Evolutionary conservation across 2,113 vertebrate genomes (phyloP), one percentile per base, ranked within the genome.

Genomic region (Corydoras maculifer): DNA sequence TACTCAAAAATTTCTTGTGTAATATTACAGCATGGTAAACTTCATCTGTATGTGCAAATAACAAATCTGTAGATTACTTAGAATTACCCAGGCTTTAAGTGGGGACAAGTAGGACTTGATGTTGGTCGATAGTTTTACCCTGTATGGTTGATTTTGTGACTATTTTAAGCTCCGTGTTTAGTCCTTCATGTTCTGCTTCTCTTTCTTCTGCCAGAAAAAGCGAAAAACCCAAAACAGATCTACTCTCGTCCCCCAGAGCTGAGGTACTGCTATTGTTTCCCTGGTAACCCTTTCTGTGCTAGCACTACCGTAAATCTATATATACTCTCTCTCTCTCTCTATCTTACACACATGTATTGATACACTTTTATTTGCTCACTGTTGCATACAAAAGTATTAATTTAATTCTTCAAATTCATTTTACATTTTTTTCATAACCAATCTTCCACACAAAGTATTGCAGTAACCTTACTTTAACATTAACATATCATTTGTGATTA

Each of bases 201-300:
- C 8, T 69, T 69, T n/a, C 58, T 50, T 62, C 75, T 74, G 62
- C 25, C 74, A 91, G 90, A 77, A 91, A 90, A 78, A 82, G 74
- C 3, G 72, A 82, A 48, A 87, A 89, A 81, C 77, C 85, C 48
- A 90, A 86, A 79, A 84, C 77, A 68, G 89, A 91, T 77, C 76
- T 87, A 7, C 87, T 91, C 73, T 89, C 88, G 49, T 86, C 89
- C 18, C 90, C 90, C 55, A 85, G 90, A 75, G 90, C 90, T 2
- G 90, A 91, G 90, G 90, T 91, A 83, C 72, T 58, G 73, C 50
- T 70, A 78, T 48, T 51, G 69, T 76, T 75, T 80, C 78, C 76
- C 62, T 80, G 83, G 84, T 81, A 83, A 83, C 82, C 14, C 13
- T 81, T 68, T 75, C 72, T 63, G 58, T 48, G 51, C 31, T 49